Conservation (phyloP, 2,113 vertebrate species). For the Paedocypris sp. region DNA sequence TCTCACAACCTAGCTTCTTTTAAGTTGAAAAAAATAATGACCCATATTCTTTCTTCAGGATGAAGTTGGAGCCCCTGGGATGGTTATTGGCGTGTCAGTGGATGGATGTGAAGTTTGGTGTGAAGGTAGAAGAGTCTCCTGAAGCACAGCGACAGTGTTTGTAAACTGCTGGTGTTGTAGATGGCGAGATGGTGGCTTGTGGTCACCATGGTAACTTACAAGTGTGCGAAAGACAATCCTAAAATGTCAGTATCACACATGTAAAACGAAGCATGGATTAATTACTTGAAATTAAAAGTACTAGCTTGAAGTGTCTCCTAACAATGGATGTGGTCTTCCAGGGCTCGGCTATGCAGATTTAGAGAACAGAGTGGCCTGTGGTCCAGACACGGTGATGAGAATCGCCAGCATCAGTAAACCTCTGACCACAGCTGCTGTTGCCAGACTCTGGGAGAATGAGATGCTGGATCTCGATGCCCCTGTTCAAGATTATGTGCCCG, state of each 20-base stretch:
- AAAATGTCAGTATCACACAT: too few species aligned
- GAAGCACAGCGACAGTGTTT: not conserved
- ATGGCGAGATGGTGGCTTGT: too few species aligned
- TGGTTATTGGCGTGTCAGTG: conserved; percentile 86
- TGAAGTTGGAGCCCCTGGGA: conserved; percentile 83
- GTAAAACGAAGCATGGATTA: too few species aligned
- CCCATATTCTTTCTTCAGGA: conserved; percentile 53
- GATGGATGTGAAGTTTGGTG: conserved; percentile 83
- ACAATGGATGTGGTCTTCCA: conserved; percentile 34
- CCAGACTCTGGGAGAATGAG: conserved; percentile 80
- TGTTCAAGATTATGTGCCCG: conserved; percentile 88
- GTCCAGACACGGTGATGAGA: conserved; percentile 79
- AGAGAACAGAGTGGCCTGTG: conserved; percentile 82
- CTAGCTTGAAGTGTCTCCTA: not conserved
- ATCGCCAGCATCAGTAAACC: conserved; percentile 97
- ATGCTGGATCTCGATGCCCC: conserved; percentile 83
- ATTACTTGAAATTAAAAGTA: too few species aligned
- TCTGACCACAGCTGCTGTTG: conserved; percentile 80
- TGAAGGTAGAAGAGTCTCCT: conserved; percentile 70
- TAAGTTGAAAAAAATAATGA: too few species aligned
- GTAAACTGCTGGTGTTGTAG: too few species aligned
- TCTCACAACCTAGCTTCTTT: too few species aligned
- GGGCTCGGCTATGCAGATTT: conserved; percentile 87
- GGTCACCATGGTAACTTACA: too few species aligned
- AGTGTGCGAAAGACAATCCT: too few species aligned